phyloP scores from a whole-genome alignment of 2,797 vertebrate genomes.

The Rhincodon typus region DNA sequence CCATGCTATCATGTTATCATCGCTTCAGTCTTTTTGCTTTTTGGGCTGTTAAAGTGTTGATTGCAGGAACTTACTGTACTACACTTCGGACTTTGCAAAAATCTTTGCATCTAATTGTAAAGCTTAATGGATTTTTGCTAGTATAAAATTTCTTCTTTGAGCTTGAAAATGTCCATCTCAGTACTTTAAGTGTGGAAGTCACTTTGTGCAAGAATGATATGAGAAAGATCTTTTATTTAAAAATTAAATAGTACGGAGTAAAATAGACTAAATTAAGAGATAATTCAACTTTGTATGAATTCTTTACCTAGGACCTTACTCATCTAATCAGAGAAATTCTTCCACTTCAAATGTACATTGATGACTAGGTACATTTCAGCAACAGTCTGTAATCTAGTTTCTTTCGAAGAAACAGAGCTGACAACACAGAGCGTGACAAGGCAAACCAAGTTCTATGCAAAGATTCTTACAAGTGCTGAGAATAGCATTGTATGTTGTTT shows the following conservation, averaged over 20 bases:
- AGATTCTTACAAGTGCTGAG: background rate
- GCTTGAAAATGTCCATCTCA: background rate
- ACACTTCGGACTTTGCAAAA: background rate
- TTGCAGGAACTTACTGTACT: background rate
- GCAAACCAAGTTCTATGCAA: background rate
- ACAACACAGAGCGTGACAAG: background rate
- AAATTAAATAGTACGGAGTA: background rate
- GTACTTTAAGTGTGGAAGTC: background rate
- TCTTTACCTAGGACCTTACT: background rate
- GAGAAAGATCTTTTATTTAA: background rate
- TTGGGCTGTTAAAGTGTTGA: background rate
- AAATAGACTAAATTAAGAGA: background rate
- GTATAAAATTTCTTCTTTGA: background rate
- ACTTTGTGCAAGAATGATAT: background rate
- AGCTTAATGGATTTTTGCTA: background rate
- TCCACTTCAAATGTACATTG: background rate
- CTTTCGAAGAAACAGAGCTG: background rate
- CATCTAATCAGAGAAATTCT: background rate
- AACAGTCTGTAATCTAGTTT: background rate
- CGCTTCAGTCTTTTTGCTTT: background rate
- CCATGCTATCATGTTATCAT: background rate
- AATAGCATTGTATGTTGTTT: background rate
- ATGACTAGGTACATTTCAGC: background rate
- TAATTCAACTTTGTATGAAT: background rate
- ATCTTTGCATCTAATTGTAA: background rate